These are phyloP conservation scores for Tichodroma muraria DNA, from an alignment of 2,113 vertebrate species.

Conservation along the genomic window DNA sequence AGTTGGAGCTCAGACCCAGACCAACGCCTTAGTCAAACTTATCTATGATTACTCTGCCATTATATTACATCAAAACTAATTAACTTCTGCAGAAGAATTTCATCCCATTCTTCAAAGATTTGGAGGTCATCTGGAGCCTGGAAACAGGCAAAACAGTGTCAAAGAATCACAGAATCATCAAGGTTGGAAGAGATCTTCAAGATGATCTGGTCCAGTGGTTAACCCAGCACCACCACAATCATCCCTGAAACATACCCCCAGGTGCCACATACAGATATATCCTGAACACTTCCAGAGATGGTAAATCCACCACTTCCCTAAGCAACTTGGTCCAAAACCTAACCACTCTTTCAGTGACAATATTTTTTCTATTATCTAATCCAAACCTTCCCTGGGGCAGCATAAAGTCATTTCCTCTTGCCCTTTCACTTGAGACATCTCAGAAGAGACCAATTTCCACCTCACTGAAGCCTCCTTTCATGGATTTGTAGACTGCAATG, in stretches of 20 bases:
- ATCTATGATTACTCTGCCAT: background rate
- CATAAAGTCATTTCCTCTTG: background rate
- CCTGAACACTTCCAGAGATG: background rate
- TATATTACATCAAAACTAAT: background rate
- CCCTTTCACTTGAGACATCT: background rate
- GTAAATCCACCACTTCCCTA: background rate
- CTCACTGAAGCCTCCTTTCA: background rate
- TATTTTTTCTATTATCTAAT: background rate
- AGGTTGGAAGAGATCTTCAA: background rate
- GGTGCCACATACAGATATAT: background rate
- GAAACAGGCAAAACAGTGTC: background rate
- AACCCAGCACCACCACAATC: background rate
- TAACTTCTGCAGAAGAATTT: background rate
- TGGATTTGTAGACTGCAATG: background rate
- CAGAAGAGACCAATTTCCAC: background rate
- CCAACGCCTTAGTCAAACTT: background rate
- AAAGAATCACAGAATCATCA: background rate
- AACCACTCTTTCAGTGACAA: background rate
- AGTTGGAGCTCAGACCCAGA: background rate
- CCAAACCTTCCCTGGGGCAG: background rate
- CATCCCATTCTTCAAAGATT: background rate
- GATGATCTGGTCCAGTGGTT: background rate
- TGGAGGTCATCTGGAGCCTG: background rate
- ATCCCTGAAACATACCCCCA: background rate
- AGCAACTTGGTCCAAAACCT: background rate